These are phyloP conservation scores for Xerus inauris DNA, from an alignment of 2,113 vertebrate genomes.

Conservation along the genomic window DNA sequence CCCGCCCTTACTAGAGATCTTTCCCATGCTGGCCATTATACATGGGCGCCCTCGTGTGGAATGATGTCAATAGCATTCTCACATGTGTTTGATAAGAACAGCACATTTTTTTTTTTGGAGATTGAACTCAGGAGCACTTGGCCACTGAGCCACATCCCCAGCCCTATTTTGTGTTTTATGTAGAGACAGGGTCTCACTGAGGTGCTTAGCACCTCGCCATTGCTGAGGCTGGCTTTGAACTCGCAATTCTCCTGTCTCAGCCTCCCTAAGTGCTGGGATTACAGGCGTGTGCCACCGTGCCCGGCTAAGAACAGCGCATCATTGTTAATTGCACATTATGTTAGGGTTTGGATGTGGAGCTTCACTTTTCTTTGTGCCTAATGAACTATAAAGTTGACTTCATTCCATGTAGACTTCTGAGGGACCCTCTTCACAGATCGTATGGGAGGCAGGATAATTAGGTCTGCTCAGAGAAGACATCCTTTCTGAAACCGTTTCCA, in stretches of 20 bases:
- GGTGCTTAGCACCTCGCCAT: too few relatives aligned
- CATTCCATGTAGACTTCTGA: not conserved
- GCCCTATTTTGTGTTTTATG: too few relatives aligned
- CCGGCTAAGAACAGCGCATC: too few relatives aligned
- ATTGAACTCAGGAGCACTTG: too few relatives aligned
- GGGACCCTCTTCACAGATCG: not conserved
- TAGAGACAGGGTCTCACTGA: too few relatives aligned
- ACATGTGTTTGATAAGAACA: not conserved
- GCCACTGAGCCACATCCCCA: too few relatives aligned
- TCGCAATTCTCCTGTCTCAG: too few relatives aligned
- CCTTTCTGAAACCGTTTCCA: not conserved
- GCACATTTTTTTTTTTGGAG: too few relatives aligned
- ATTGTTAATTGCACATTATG: not conserved
- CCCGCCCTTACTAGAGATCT: too few relatives aligned
- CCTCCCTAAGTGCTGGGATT: too few relatives aligned
- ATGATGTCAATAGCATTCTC: not conserved
- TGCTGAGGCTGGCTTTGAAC: too few relatives aligned
- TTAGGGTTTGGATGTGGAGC: not conserved
- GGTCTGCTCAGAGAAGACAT: not conserved
- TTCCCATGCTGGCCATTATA: not conserved
- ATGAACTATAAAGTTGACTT: not conserved
- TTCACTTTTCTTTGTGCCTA: not conserved
- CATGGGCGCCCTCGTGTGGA: not conserved
- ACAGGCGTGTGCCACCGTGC: too few relatives aligned
- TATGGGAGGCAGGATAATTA: not conserved